Base-by-base conservation (phyloP, 2,113 vertebrate genomes). In the Desmodus rotundus region DNA sequence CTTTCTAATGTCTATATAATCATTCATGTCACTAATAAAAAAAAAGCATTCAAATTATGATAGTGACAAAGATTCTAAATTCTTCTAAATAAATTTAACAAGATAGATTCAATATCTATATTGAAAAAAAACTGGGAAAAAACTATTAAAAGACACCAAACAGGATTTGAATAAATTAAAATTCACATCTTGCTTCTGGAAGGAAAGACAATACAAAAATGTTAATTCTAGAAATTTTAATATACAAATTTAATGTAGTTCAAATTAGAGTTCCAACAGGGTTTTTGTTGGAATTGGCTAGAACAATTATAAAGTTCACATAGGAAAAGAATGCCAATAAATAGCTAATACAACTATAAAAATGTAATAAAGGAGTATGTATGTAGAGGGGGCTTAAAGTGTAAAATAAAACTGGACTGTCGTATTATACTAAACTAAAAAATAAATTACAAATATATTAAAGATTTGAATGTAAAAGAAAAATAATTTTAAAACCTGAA, bases 1-100 rank as follows among this genome's bases (percentile, higher is more conserved):
- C 54, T 89, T 95, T 87, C 19, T 87, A 74, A 45, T 17, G 43
- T 24, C 41, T 87, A 74, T 3, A 15, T 52, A 74, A 73, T 52
- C 31, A 77, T 74, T 82, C 7, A 63, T 80, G 47, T 12, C 77
- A 36, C 22, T 80, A 95, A 92, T 56, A 63, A 90, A 94, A 96
- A 94, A 96, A 96, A 45, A 36, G 47, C n/a, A 74, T 47, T 90
- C 81, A 87, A 76, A 84, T 82, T 67, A 84, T 63, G 22, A 83
- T 13, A 87, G 63, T 80, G 33, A 89, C 76, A 87, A 78, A 54
- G 88, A 73, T 87, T 78, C 65, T 94, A 96, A 93, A 67, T 61
- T 58, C 13, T 86, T 92, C 31, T 4, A 43, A 83, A 77, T 68
- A 89, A 80, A 95, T 88, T 58, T 91, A 89, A 91, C 72, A 94